Base-by-base conservation (phyloP, 2,797 vertebrate species). In the Meda fulgida region DNA sequence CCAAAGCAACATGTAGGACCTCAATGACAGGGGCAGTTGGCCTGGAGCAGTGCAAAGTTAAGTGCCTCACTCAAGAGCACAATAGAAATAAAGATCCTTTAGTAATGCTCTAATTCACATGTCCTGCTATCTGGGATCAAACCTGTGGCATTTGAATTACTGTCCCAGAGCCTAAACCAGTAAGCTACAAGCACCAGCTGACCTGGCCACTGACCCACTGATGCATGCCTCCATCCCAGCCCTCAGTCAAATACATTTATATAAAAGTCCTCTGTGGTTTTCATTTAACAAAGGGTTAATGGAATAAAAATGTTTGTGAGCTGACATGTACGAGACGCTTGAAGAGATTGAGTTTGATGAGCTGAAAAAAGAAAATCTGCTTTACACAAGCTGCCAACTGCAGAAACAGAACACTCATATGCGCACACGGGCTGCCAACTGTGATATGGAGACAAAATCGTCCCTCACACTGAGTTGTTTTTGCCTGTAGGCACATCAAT, bases 391-490 rank as follows among this genome's bases (percentile, higher is more conserved):
- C 80, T 86, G 80, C 80, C 80, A 86, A 86, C 75, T 78, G 67
- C 85, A 86, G 75, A 78, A 71, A 83, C 76, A 36, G 75, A 86
- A 75, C 78, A 75, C 46, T 58, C 51, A 76, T 55, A 75, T 7
- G 80, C 81, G 70, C 72, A 84, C 82, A 84, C 48, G n/a, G 51
- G 76, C 34, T 84, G 77, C 81, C 82, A 87, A 84, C 82, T 87
- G 86, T 78, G 85, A 86, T 86, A 83, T 34, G 34, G 80, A 86
- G 81, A 86, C 80, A 83, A 83, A 83, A 83, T 86, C n/a, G 55
- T 86, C 75, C 83, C 75, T 85, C 84, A 80, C 84, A 85, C 84
- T 77, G 84, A 81, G 84, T 72, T 86, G 85, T 83, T 80, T 84
- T 84, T 70, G 83, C 83, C 76, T 83, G 80, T 80, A 87, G 84